phyloP scores from a whole-genome alignment of 2,888 invertebrate species.

The Tachystola acroxantha region DNA sequence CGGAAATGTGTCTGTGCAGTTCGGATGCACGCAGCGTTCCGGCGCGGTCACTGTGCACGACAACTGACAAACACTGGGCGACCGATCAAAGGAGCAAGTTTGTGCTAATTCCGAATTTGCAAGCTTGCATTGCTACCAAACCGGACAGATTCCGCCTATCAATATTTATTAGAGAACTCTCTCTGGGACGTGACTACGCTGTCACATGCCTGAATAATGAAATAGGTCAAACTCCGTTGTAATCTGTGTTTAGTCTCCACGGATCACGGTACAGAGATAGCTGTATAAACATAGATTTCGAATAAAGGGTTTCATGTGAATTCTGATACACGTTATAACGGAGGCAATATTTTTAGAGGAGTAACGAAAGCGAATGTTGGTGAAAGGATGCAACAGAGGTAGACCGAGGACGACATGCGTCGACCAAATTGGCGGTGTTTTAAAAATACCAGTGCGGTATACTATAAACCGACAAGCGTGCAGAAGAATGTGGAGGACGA shows the following conservation, averaged over 20 bases:
- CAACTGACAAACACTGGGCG: constrained; percentile 35
- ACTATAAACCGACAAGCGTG: no score
- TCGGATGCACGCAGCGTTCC: constrained; percentile 20
- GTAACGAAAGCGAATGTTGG: no score
- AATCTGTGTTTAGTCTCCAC: constrained; percentile 4
- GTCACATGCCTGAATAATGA: constrained; percentile 18
- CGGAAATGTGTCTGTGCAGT: constrained; percentile 16
- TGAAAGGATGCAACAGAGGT: no score
- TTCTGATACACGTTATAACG: no score
- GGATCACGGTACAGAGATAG: constrained; percentile 1
- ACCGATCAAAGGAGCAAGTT: constrained; percentile 50
- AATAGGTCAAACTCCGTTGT: constrained; percentile 16
- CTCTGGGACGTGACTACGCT: constrained; percentile 14
- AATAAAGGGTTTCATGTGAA: constrained; percentile 10
- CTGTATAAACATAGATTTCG: constrained; percentile 3
- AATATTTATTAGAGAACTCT: constrained; percentile 48
- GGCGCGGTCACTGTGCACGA: constrained; percentile 19
- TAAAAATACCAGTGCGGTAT: no score
- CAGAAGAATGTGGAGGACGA: no score
- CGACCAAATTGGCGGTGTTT: no score
- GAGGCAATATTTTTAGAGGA: no score
- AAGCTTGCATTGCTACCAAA: constrained; percentile 28
- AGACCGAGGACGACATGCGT: no score
- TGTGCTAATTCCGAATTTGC: constrained; percentile 53
- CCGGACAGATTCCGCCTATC: constrained; percentile 38